Evolutionary conservation across 2,888 invertebrate genomes (phyloP), one percentile per base, ranked within the genome.

Genomic region (Digitonthophagus gazella): DNA sequence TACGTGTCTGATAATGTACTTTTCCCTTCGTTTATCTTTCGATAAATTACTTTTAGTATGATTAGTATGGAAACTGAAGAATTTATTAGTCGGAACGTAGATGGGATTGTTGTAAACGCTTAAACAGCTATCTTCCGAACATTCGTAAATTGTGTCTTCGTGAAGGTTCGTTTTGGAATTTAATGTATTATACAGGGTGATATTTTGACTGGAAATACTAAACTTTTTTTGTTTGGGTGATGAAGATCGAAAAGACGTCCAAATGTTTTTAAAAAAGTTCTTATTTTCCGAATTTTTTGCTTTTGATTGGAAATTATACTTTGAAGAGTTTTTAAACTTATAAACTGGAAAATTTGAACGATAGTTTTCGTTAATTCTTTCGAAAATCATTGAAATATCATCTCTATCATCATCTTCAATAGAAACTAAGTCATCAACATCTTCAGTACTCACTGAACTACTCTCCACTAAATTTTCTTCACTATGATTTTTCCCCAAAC

Each of bases 1-100:
- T 18, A 91, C 87, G 76, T 90, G 88, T 18, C 89, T 83, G 66
- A 88, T 88, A 1, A 89, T 86, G 75, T 87, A 86, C 71, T 87
- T 85, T 74, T 89, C 88, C 68, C 86, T 86, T 16, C 85, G 81
- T 71, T 76, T 76, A 15, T 73, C 68, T 20, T 71, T 71, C 4
- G 72, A 55, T 61, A 71, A 71, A 14, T 56, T 19, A 5, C 64
- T 57, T 20, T 18, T 64, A 19, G 8, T 14, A 16, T 71, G 69
- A 28, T 71, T 72, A 20, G 69, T 70, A 15, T 73, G 69, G 66
- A 73, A 73, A 65, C 70, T 72, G 58, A 68, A 71, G 15, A 64
- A 73, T 55, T 69, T 72, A 15, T 68, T 67, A 0, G 64, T 70
- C 1, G 78, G 74, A n/a, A 74, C 73, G 69, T 83, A 83, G 54